A percentile compares a stretch with the other conserved stretches of the same genome.
phyloP scores from a whole-genome alignment of 2,797 vertebrate species.

The Poecilia wingei region DNA sequence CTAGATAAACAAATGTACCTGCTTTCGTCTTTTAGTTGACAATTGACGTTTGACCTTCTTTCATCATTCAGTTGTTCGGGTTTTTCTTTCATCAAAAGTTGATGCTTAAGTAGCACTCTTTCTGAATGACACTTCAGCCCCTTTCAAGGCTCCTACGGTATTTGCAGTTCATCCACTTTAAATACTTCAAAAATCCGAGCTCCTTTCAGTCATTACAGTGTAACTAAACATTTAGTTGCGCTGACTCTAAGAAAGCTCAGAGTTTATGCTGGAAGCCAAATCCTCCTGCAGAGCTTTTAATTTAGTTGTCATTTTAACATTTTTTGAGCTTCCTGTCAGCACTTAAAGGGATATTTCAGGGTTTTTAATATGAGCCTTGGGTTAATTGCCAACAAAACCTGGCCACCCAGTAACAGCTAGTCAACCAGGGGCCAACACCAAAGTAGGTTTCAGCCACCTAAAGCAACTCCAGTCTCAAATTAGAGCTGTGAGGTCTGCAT shows the following conservation, averaged over 20 bases:
- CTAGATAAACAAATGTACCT: background rate
- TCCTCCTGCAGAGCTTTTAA: background rate
- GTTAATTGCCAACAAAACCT: background rate
- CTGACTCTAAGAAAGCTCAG: background rate
- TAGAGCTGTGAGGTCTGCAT: background rate
- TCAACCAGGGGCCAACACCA: background rate
- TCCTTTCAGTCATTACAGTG: background rate
- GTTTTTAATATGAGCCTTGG: background rate
- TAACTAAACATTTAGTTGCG: background rate
- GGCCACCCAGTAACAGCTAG: background rate
- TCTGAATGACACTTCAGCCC: background rate
- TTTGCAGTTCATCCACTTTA: background rate
- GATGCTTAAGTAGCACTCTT: background rate
- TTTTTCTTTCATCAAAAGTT: background rate
- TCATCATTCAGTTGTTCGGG: background rate
- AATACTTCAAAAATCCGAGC: background rate
- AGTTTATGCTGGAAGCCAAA: background rate
- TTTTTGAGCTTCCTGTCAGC: background rate
- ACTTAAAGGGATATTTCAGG: background rate
- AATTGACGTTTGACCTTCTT: conserved; percentile 1
- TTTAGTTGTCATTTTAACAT: background rate
- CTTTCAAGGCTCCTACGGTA: background rate
- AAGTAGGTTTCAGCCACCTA: background rate
- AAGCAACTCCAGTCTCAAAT: background rate
- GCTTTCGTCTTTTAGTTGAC: background rate